Evolutionary conservation across 2,113 vertebrate species (phyloP).

Genomic region (Tetrax tetrax): DNA sequence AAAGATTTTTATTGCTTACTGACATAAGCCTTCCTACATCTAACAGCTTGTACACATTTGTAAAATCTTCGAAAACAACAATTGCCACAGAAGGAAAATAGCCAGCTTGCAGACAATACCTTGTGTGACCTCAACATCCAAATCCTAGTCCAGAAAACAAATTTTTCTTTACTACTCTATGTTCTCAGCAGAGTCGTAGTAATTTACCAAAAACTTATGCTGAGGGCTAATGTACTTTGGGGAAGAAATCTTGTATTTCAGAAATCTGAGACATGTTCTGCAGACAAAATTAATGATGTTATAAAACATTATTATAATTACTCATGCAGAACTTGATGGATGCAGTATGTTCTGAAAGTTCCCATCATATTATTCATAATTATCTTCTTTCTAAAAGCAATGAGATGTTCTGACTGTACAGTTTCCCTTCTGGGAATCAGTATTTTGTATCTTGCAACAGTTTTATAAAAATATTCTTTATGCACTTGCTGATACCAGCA

Average conservation of each 20-base stretch:
- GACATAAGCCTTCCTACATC: neutral
- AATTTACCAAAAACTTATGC: slow-evolving; percentile 1
- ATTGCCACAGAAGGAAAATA: neutral
- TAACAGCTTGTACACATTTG: neutral
- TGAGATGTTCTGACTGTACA: neutral
- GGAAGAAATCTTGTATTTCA: slow-evolving; percentile 17
- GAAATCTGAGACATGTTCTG: neutral
- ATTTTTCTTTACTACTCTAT: neutral
- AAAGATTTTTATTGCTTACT: neutral
- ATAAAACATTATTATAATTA: slow-evolving; percentile 12
- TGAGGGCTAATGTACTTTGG: neutral
- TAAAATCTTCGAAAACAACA: slow-evolving; percentile 24
- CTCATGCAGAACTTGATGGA: slow-evolving; percentile 8
- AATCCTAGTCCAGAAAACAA: neutral
- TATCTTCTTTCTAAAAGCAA: slow-evolving; percentile 20
- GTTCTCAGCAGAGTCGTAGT: neutral
- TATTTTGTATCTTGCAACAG: neutral
- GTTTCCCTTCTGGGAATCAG: neutral
- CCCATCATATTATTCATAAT: slow-evolving; percentile 10
- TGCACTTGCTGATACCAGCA: neutral
- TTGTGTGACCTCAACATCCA: neutral
- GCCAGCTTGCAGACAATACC: neutral
- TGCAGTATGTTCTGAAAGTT: slow-evolving; percentile 34
- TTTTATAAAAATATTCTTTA: neutral
- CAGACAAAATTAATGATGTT: slow-evolving; percentile 8